phyloP scores from a whole-genome alignment of 1,140 invertebrate genomes.

The Cydia amplana region DNA sequence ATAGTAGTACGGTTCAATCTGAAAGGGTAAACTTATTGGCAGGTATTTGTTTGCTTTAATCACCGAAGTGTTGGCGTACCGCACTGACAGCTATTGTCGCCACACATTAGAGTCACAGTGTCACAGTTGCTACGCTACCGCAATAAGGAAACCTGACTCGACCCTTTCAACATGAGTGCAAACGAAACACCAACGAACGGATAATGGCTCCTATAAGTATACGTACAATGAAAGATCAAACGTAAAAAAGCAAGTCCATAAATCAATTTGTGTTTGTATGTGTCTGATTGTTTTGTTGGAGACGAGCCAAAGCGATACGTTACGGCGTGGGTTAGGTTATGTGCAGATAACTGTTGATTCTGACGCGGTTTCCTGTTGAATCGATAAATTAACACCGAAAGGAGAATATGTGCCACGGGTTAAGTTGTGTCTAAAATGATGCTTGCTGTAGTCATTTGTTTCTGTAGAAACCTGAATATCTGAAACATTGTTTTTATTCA shows the following conservation, averaged over 20 bases:
- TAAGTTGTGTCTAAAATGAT: background rate
- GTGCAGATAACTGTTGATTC: constrained; percentile 26
- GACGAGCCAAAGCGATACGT: constrained; percentile 54
- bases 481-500: background rate
- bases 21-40: background rate
- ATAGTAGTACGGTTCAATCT: background rate
- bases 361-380: constrained; percentile 14
- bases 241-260: constrained; percentile 58
- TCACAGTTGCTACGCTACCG: constrained; percentile 7
- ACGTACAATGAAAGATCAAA: constrained; percentile 11
- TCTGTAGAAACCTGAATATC: background rate
- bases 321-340: constrained; percentile 20
- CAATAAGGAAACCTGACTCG: constrained; percentile 5
- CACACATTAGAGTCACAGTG: constrained; percentile 8
- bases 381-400: constrained; percentile 7
- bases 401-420: background rate
- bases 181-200: constrained; percentile 25
- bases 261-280: constrained; percentile 51
- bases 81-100: background rate
- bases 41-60: constrained; percentile 1
- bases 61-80: background rate
- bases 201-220: constrained; percentile 1
- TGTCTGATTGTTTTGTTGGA: constrained; percentile 69
- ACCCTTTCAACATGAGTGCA: constrained; percentile 24
- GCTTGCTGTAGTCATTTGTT: background rate